phyloP scores from a whole-genome alignment of 2,113 vertebrate species.

The Leucosticte australis region DNA sequence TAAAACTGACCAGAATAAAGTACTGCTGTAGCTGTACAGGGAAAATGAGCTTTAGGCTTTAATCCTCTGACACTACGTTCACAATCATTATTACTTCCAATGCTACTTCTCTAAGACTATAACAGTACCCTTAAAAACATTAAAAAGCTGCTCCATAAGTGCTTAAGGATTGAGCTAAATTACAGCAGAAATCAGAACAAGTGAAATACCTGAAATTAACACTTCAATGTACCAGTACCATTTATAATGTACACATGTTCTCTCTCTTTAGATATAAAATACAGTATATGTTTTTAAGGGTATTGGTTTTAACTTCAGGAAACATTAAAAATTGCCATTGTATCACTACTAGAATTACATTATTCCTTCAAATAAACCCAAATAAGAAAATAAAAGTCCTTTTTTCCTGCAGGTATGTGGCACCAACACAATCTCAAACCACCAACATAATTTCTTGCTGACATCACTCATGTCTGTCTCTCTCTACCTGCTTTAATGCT shows the following conservation, averaged over 20 bases:
- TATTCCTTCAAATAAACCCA: neutral
- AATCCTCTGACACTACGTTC: neutral
- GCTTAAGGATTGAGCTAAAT: neutral
- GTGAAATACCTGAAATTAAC: neutral
- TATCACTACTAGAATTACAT: neutral
- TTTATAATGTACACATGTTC: rapidly evolving
- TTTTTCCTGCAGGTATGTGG: neutral
- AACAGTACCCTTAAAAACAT: neutral
- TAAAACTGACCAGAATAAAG: neutral
- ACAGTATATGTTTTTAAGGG: neutral
- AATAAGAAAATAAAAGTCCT: neutral
- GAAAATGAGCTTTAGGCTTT: neutral
- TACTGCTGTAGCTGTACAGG: neutral
- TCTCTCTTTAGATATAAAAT: neutral
- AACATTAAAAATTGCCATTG: neutral
- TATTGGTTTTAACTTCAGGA: neutral
- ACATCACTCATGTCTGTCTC: neutral
- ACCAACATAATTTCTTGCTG: neutral
- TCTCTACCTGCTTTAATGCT: neutral
- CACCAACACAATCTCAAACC: neutral
- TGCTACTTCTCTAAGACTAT: neutral
- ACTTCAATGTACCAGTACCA: neutral
- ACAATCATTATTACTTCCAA: neutral
- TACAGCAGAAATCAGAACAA: neutral
- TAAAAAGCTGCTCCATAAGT: neutral